Conservation (phyloP, 1,140 invertebrate genomes). For the Elysia chlorotica region DNA sequence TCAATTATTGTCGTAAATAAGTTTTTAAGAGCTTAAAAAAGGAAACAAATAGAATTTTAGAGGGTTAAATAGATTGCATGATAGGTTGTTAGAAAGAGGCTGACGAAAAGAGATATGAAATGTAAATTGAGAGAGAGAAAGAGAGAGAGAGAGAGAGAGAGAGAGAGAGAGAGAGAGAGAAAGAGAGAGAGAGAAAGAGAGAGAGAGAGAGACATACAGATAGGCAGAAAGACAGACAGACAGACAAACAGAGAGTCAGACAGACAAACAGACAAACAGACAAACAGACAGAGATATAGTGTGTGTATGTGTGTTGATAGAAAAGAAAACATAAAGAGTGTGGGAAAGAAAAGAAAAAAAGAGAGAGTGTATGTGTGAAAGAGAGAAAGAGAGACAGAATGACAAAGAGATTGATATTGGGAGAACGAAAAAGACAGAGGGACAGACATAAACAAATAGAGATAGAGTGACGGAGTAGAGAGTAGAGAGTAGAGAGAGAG, state of each 20-base stretch:
- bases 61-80: too few species aligned
- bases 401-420: background rate
- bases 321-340: background rate
- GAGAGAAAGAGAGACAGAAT: background rate
- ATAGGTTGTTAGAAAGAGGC: too few species aligned
- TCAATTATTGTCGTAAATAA: too few species aligned
- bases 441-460: background rate
- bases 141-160: background rate
- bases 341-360: background rate
- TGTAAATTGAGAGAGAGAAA: background rate
- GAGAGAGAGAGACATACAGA: background rate
- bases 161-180: background rate
- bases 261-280: background rate
- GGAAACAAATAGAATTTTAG: too few species aligned
- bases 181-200: background rate
- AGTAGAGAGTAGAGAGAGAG: too few species aligned
- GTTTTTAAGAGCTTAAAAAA: too few species aligned
- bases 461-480: background rate
- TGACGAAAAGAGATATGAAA: background rate
- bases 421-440: background rate
- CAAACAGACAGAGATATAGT: background rate
- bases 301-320: background rate
- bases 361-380: background rate
- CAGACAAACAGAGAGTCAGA: background rate
- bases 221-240: slow-evolving; percentile 5